Percentiles rank a stretch among this genome's conserved stretches.
phyloP scores from a whole-genome alignment of 2,797 vertebrate species.

The Myripristis jacobus region DNA sequence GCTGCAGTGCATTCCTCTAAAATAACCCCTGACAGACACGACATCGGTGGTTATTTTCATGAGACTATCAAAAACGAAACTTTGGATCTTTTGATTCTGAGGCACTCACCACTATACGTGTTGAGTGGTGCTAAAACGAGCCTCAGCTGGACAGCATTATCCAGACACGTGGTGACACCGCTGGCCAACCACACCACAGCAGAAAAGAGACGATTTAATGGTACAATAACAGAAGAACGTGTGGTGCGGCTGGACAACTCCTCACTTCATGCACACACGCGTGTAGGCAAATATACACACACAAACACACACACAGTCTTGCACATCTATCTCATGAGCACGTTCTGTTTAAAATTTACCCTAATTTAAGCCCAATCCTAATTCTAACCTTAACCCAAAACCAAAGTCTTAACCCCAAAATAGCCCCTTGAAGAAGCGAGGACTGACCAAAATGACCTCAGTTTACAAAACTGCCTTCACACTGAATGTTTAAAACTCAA shows the following conservation, averaged over 20 bases:
- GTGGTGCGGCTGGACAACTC: not conserved
- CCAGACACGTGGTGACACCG: slow-evolving; percentile 8
- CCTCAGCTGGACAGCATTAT: not conserved
- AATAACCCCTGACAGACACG: slow-evolving; percentile 10
- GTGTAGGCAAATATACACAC: too few relatives aligned
- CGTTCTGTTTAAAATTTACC: too few relatives aligned
- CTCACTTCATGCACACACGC: not conserved
- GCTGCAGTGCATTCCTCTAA: slow-evolving; percentile 16
- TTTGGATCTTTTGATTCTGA: slow-evolving; percentile 3
- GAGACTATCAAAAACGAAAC: slow-evolving; percentile 2
- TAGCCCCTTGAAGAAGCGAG: too few relatives aligned
- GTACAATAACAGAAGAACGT: not conserved
- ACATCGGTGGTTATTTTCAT: slow-evolving; percentile 15
- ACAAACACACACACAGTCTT: too few relatives aligned
- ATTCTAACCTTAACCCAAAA: too few relatives aligned
- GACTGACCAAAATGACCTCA: too few relatives aligned
- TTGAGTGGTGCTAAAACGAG: slow-evolving; percentile 5
- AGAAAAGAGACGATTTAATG: slow-evolving; percentile 1
- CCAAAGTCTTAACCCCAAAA: too few relatives aligned
- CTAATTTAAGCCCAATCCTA: too few relatives aligned
- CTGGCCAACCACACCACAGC: not conserved
- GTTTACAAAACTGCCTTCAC: too few relatives aligned
- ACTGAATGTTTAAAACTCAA: too few relatives aligned
- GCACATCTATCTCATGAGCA: too few relatives aligned
- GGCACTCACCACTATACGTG: not conserved